A percentile compares a stretch with the other conserved stretches of the same genome.
Conservation (phyloP, 53 echinoderm and acorn worm species). For the Astropecten irregularis region DNA sequence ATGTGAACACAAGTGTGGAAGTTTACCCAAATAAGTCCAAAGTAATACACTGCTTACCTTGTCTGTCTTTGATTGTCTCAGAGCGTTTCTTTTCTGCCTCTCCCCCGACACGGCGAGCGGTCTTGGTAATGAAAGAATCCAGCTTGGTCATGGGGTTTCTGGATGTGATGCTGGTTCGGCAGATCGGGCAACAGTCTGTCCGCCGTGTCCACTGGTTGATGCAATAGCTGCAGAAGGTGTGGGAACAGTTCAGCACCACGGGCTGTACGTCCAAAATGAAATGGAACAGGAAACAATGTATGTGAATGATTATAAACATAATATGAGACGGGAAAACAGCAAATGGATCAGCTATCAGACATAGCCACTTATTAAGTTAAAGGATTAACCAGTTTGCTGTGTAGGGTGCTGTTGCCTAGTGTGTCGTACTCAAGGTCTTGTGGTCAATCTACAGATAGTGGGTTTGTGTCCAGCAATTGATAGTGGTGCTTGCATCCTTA, state of each 20-base stretch:
- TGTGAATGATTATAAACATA: not conserved
- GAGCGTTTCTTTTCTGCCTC: slow-evolving; percentile 36
- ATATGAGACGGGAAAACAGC: not conserved
- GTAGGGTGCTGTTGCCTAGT: no score
- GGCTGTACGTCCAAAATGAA: slow-evolving; percentile 14
- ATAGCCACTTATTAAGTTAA: not conserved
- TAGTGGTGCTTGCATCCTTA: no score
- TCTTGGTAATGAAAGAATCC: slow-evolving; percentile 40
- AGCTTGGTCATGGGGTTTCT: slow-evolving; percentile 26
- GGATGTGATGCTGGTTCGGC: slow-evolving; percentile 40
- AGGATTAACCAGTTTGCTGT: no score
- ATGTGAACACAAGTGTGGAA: no score
- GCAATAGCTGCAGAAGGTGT: slow-evolving; percentile 61
- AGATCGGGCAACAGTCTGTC: slow-evolving; percentile 50
- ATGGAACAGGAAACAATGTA: not conserved
- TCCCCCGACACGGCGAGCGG: slow-evolving; percentile 8
- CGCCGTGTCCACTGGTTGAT: slow-evolving; percentile 55
- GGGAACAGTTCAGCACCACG: slow-evolving; percentile 48
- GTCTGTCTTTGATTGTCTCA: slow-evolving; percentile 48
- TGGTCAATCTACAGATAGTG: no score
- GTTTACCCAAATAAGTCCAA: not conserved
- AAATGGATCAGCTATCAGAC: not conserved
- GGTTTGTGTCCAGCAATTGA: no score
- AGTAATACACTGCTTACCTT: slow-evolving; percentile 34
- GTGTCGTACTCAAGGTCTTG: no score